phyloP scores from a whole-genome alignment of 2,113 vertebrate genomes.

The Megaceryle maxima region DNA sequence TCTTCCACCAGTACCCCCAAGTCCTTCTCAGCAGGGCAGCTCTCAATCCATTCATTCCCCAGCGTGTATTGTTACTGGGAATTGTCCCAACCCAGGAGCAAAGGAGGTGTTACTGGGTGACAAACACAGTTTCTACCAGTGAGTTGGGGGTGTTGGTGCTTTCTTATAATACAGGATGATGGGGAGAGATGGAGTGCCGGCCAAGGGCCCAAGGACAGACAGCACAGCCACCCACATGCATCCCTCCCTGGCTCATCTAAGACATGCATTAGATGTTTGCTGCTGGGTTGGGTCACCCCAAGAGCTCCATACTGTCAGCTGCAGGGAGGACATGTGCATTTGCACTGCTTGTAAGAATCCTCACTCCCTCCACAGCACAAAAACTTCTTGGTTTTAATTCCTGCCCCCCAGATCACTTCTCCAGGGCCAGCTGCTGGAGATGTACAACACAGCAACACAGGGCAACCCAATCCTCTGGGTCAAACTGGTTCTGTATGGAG shows the following conservation, averaged over 20 bases:
- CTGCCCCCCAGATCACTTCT: neutral
- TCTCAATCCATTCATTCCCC: no score
- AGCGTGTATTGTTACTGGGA: no score
- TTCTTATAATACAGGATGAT: rapidly evolving
- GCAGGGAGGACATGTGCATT: rapidly evolving
- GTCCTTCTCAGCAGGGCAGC: no score
- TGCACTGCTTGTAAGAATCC: neutral
- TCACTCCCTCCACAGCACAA: neutral
- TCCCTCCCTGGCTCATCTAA: neutral
- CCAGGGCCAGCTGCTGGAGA: neutral
- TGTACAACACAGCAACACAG: rapidly evolving
- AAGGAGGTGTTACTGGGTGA: neutral
- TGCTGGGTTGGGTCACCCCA: neutral
- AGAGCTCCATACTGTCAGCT: rapidly evolving
- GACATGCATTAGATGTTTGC: rapidly evolving
- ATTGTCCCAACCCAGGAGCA: neutral
- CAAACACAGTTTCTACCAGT: neutral
- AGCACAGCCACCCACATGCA: rapidly evolving
- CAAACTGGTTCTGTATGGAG: neutral
- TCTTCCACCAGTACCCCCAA: no score
- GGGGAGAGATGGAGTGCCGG: neutral
- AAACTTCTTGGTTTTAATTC: neutral
- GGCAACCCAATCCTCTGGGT: rapidly evolving
- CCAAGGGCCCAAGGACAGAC: neutral
- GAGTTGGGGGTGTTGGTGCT: neutral